Evolutionary conservation across 2,888 invertebrate genomes (phyloP).

Genomic region (Diaprepes abbreviatus): DNA sequence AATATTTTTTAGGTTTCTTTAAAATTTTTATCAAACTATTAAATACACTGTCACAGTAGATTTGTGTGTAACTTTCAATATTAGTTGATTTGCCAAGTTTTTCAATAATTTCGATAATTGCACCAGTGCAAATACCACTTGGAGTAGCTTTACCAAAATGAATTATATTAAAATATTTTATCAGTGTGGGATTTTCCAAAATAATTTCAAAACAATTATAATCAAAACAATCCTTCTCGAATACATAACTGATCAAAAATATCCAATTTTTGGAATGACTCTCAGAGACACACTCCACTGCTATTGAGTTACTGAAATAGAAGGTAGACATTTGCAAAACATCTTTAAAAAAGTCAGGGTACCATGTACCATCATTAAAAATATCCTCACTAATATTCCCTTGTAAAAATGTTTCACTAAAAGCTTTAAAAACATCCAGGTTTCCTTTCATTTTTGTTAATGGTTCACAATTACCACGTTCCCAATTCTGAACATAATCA

Average conservation of each 20-base stretch:
- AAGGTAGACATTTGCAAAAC: constrained; percentile 57
- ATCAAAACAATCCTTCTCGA: constrained; percentile 35
- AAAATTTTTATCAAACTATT: constrained; percentile 64
- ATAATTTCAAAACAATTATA: constrained; percentile 60
- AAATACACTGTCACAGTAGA: constrained; percentile 72
- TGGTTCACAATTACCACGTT: constrained; percentile 50
- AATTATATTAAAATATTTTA: constrained; percentile 64
- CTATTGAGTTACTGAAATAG: constrained; percentile 56
- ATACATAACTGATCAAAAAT: constrained; percentile 52
- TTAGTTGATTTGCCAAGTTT: constrained; percentile 38
- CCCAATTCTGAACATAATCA: constrained; percentile 72
- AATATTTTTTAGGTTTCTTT: constrained; percentile 65
- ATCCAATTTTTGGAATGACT: constrained; percentile 53
- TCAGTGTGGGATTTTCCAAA: constrained; percentile 66
- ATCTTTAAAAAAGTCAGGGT: constrained; percentile 55
- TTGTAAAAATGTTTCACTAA: constrained; percentile 54
- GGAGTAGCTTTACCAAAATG: constrained; percentile 53
- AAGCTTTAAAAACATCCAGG: constrained; percentile 52
- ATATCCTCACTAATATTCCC: constrained; percentile 48
- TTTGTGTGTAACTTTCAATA: constrained; percentile 63
- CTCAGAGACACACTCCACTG: constrained; percentile 39
- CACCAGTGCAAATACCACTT: constrained; percentile 60
- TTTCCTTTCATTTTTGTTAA: constrained; percentile 56
- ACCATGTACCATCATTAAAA: constrained; percentile 24
- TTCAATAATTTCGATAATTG: constrained; percentile 55